Base-by-base conservation (phyloP, 1,140 invertebrate species). In the Ectropis grisescens region DNA sequence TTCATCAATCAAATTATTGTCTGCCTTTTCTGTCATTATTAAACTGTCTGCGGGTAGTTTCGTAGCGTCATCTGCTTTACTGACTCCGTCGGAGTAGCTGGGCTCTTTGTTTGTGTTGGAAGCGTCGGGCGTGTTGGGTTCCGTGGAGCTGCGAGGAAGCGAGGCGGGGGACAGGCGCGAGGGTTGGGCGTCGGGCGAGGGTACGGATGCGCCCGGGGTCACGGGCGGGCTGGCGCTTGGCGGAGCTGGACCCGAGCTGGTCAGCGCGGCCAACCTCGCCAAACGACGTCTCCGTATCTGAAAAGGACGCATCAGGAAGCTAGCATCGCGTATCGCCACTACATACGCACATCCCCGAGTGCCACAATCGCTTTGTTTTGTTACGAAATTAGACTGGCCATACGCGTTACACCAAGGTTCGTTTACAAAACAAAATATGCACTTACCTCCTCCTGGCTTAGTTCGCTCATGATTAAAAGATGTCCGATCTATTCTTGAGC, bases 371-470 rank as follows among this genome's bases (percentile, higher is more conserved):
- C 72, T 80, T 80, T 80, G 75, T 80, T 80, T 80, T 80, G 75
- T 80, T 80, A 80, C 75, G 72, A 78, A 80, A 80, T 80, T 78
- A 78, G 71, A 81, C 55, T 74, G 61, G 52, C 69, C 66, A 74
- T 70, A 76, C 69, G 70, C 67, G 67, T 53, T 64, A 76, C 57
- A 49, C 61, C 58, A 70, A 62, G 61, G 58, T 54, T 50, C 64
- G 56, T 66, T 58, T 58, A 66, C 55, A 72, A 71, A 71, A 68
- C 59, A 72, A 47, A 54, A 49, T 48, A 42, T 56, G 35, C 33
- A 66, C 66, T 85, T 71, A 92, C 90, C 86, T 91, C 90, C 75
- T 91, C 90, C 69, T 89, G 90, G 66, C 87, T 90, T 43, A 91
- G 78, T 84, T 91, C 90, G 83, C 88, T 91, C 89, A 91, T 91